Percentiles rank a stretch among this genome's conserved stretches.
These are phyloP conservation scores for Netelia fuscicornis DNA, from an alignment of 2,888 invertebrate species.

Conservation along the genomic window DNA sequence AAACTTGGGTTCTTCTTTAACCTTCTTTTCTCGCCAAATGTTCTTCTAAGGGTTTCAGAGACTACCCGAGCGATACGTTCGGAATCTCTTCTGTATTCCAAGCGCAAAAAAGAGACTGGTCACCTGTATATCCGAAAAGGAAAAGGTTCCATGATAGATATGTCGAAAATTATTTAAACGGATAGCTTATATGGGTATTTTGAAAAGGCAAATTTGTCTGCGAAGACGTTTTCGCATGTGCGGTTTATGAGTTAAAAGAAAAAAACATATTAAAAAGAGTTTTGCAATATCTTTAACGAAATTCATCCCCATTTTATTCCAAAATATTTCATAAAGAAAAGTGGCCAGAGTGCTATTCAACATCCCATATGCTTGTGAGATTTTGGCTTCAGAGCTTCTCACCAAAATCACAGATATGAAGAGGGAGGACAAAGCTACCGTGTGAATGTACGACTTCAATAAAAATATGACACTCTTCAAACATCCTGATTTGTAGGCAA, in stretches of 20 bases:
- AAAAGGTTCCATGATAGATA: not conserved
- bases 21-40: constrained; percentile 35
- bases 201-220: not conserved
- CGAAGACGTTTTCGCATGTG: not conserved
- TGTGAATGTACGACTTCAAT: constrained; percentile 75
- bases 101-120: constrained; percentile 72
- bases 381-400: constrained; percentile 55
- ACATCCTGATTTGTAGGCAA: constrained; percentile 76
- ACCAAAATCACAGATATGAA: constrained; percentile 73
- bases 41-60: constrained; percentile 51
- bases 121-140: constrained; percentile 57
- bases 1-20: too few relatives aligned
- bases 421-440: constrained; percentile 72
- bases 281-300: not conserved
- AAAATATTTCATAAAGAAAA: not conserved
- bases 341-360: not conserved
- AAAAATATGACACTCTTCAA: constrained; percentile 72
- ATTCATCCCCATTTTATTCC: not conserved
- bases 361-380: not conserved
- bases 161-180: not conserved
- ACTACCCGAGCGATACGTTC: constrained; percentile 61
- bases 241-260: not conserved
- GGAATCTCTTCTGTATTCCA: constrained; percentile 71
- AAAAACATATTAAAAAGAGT: not conserved
- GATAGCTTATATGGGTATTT: not conserved